Percentiles rank a stretch among this genome's conserved stretches.
These are phyloP conservation scores for Mesocentrotus franciscanus DNA, from an alignment of 53 echinoderm and acorn worm species.

Conservation along the genomic window DNA sequence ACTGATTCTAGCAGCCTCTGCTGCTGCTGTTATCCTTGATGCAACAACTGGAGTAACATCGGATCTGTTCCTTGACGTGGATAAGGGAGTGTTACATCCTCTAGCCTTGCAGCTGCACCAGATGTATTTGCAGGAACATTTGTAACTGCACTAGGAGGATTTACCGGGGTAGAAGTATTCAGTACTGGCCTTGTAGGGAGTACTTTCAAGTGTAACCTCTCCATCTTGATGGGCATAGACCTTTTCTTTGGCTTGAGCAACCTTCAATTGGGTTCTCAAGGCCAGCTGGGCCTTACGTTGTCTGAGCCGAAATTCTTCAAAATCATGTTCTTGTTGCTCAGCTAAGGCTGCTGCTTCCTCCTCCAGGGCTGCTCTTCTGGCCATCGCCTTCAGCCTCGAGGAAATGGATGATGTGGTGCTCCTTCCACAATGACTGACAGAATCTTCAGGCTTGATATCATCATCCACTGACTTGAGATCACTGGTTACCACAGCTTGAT, in stretches of 20 bases:
- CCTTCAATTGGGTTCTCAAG: too few relatives aligned
- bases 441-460: background rate
- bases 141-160: too few relatives aligned
- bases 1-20: slow-evolving; percentile 59
- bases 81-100: background rate
- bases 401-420: background rate
- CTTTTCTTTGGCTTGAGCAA: background rate
- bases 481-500: too few relatives aligned
- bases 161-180: too few relatives aligned
- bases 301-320: background rate
- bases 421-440: background rate
- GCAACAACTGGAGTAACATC: background rate
- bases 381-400: background rate
- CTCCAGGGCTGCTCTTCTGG: background rate
- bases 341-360: background rate
- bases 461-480: too few relatives aligned
- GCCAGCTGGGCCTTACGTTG: too few relatives aligned
- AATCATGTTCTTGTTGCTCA: background rate
- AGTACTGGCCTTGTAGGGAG: background rate
- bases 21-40: background rate
- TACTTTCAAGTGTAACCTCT: background rate
- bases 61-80: background rate
- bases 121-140: background rate
- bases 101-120: background rate
- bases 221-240: background rate